A percentile compares a stretch with the other conserved stretches of the same genome.
phyloP scores from a whole-genome alignment of 2,113 vertebrate genomes.

The Columba janthina region DNA sequence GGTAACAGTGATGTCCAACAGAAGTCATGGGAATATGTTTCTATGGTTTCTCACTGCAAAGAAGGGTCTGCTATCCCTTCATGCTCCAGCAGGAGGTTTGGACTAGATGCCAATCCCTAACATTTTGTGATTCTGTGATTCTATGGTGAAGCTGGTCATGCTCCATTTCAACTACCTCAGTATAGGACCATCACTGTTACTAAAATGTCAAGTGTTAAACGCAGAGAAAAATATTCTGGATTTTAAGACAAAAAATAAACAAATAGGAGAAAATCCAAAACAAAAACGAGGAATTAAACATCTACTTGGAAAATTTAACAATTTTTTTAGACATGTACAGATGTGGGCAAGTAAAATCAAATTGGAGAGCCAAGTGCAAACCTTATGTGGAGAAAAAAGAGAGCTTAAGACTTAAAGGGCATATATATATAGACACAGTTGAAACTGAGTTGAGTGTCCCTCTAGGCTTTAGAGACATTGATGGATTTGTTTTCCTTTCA shows the following conservation, averaged over 20 bases:
- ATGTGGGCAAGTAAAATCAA: constrained; percentile 16
- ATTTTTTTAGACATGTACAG: not conserved
- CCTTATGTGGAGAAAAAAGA: constrained; percentile 1
- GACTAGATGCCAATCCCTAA: too few relatives aligned
- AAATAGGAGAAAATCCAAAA: not conserved
- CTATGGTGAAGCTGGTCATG: not conserved
- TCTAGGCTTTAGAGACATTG: constrained; percentile 62
- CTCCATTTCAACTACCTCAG: not conserved
- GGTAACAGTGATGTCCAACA: not conserved
- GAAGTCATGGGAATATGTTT: not conserved
- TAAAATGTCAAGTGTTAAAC: not conserved
- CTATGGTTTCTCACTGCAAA: not conserved
- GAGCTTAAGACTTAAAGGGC: constrained; percentile 4
- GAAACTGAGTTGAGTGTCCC: constrained; percentile 11
- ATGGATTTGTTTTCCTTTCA: constrained; percentile 74
- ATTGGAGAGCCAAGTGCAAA: constrained; percentile 9
- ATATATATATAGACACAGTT: not conserved
- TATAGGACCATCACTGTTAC: not conserved
- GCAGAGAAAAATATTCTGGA: not conserved
- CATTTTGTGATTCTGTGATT: too few relatives aligned
- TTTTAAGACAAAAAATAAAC: not conserved
- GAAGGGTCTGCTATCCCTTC: not conserved
- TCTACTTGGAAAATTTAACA: not conserved
- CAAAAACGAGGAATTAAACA: not conserved
- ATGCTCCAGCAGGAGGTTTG: too few relatives aligned